Evolutionary conservation across 1,140 invertebrate genomes (phyloP), one percentile per base, ranked within the genome.

Genomic region (Trichonephila clavipes): DNA sequence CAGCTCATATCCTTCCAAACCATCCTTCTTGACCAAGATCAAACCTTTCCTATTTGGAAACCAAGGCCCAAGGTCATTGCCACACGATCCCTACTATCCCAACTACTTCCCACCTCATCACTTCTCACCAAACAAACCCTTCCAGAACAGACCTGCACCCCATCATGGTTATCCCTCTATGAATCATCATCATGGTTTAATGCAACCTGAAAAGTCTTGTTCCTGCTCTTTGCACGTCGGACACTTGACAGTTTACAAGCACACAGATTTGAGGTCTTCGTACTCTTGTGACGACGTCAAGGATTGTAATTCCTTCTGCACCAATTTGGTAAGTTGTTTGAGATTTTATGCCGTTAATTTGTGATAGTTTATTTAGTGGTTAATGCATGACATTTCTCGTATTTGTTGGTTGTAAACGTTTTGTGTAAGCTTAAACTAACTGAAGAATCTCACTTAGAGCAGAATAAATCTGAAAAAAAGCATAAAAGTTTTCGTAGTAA

Each of bases 231-330:
- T 94, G 18, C 93, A 94, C 66, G 93, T 94, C 8, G 93, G 87
- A 64, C 59, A 94, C 2, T 34, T 94, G 59, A 94, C 88, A 5
- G 93, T 94, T 4, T 94, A 94, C 77, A 94, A 94, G 58, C 93
- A 94, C 34, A 94, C 93, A 7, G 93, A 94, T 61, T 28, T 94
- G 61, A 94, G 93, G 61, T 89, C 93, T 8, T 94, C 93, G 5
- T 94, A 94, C 40, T 89, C 87, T 21, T 94, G 93, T 51, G 18
- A 44, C 19, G 93, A 94, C 34, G 8, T 94, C 2, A 90, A 82
- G n/a, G 93, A 94, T 28, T 94, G 93, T 44, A 94, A 94, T 44
- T 94, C 93, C 19, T 94, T 94, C 77, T 94, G 93, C 44, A 94
- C 93, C 8, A 89, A 94, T 58, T 19, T 94, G 93, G 93, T 94